These are phyloP conservation scores for Rhingia rostrata DNA, from an alignment of 2,888 invertebrate genomes.

Conservation along the genomic window DNA sequence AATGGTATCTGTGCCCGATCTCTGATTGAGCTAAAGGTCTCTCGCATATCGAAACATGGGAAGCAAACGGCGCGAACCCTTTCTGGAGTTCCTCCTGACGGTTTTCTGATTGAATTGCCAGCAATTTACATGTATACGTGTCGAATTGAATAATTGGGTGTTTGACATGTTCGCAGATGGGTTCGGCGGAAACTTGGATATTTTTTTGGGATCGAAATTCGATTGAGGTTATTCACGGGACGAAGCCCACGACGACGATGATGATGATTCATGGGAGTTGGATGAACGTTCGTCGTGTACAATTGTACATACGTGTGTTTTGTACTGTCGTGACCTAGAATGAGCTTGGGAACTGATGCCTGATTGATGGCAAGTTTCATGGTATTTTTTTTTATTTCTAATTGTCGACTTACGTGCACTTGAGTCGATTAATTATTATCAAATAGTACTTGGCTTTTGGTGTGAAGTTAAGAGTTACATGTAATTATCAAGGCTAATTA, in stretches of 20 bases:
- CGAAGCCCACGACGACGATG: background rate
- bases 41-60: constrained; percentile 31
- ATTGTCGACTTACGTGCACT: background rate
- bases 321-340: constrained; percentile 22
- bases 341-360: constrained; percentile 35
- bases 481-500: background rate
- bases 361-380: constrained; percentile 31
- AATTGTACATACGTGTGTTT: background rate
- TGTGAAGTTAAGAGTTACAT: background rate
- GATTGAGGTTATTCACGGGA: constrained; percentile 58
- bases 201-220: constrained; percentile 62
- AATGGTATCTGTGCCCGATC: constrained; percentile 67
- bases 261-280: constrained; percentile 63
- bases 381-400: background rate
- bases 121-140: constrained; percentile 74
- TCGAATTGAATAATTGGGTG: constrained; percentile 75
- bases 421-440: constrained; percentile 4
- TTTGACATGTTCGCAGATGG: constrained; percentile 73
- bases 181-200: constrained; percentile 62
- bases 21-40: constrained; percentile 64
- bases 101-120: constrained; percentile 73
- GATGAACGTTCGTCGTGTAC: constrained; percentile 2
- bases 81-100: constrained; percentile 57
- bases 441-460: background rate
- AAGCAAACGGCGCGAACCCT: constrained; percentile 58